Percentiles rank a stretch among this genome's conserved stretches.
Evolutionary conservation across 2,888 invertebrate genomes (phyloP).

Genomic region (Acrobasis repandana): DNA sequence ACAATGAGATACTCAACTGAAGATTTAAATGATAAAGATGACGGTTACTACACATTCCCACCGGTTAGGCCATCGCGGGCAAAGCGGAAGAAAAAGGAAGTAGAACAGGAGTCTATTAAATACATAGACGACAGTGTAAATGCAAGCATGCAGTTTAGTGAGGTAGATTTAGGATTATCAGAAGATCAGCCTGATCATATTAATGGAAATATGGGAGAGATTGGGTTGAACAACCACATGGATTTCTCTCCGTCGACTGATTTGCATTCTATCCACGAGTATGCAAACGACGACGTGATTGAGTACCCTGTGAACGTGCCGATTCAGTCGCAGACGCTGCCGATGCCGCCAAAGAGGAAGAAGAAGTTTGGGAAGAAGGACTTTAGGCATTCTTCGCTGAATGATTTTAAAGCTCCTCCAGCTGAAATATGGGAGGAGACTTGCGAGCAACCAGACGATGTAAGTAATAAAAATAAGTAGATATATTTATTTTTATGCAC

Average conservation of each 20-base stretch:
- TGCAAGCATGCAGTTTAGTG: conserved; percentile 72
- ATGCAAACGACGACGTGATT: conserved; percentile 77
- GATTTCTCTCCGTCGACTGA: conserved; percentile 62
- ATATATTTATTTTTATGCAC: no score
- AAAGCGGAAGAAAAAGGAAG: conserved; percentile 76
- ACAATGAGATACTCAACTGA: conserved; percentile 65
- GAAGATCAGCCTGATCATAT: conserved; percentile 73
- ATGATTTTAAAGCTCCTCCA: conserved; percentile 57
- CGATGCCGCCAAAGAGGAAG: conserved; percentile 74
- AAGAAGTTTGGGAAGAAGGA: conserved; percentile 60
- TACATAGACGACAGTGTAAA: conserved; percentile 74
- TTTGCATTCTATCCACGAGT: conserved; percentile 71
- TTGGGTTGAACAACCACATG: conserved; percentile 57
- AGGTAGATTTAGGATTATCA: conserved; percentile 69
- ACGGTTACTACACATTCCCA: conserved; percentile 79
- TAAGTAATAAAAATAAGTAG: conserved; percentile 46
- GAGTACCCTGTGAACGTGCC: conserved; percentile 80
- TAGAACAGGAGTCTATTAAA: conserved; percentile 52
- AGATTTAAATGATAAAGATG: conserved; percentile 75
- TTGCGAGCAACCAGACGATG: conserved; percentile 61
- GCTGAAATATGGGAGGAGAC: conserved; percentile 58
- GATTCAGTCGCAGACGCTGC: conserved; percentile 70
- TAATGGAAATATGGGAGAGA: conserved; percentile 52
- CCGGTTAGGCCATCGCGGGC: conserved; percentile 82
- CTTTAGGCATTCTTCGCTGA: conserved; percentile 63